These are phyloP conservation scores for Forbesichthys papilliferus DNA, from an alignment of 2,113 vertebrate species.

Conservation along the genomic window DNA sequence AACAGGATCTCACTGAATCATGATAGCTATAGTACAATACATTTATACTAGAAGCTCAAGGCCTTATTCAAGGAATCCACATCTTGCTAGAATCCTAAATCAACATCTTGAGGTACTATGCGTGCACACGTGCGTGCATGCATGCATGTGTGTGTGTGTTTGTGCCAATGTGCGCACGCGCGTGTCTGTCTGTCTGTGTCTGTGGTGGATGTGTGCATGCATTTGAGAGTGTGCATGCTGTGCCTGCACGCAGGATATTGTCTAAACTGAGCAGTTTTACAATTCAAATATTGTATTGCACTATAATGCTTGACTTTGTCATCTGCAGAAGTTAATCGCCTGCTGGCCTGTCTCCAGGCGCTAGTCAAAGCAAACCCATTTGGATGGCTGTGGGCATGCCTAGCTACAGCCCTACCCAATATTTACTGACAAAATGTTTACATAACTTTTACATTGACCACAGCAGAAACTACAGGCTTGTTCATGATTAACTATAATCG, in stretches of 20 bases:
- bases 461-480: slow-evolving; percentile 20
- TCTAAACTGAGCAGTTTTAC: slow-evolving; percentile 45
- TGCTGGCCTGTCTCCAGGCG: slow-evolving; percentile 55
- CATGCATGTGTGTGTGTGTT: slow-evolving; percentile 5
- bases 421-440: slow-evolving; percentile 40
- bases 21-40: slow-evolving; percentile 36
- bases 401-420: slow-evolving; percentile 24
- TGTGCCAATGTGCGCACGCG: not conserved
- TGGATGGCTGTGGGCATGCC: slow-evolving; percentile 39
- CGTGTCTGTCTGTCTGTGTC: not conserved
- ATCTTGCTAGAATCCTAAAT: slow-evolving; percentile 39
- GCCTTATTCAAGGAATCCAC: slow-evolving; percentile 9
- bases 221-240: slow-evolving; percentile 28
- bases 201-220: slow-evolving; percentile 3
- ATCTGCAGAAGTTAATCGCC: slow-evolving; percentile 64
- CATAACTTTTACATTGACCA: slow-evolving; percentile 47
- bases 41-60: slow-evolving; percentile 23
- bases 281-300: slow-evolving; percentile 61
- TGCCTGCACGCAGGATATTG: slow-evolving; percentile 7
- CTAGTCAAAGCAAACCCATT: slow-evolving; percentile 48
- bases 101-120: slow-evolving; percentile 35
- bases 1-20: slow-evolving; percentile 45
- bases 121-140: slow-evolving; percentile 1
- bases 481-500: slow-evolving; percentile 16
- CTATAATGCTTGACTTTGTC: slow-evolving; percentile 69